Evolutionary conservation across 1,140 invertebrate species (phyloP), one percentile per base, ranked within the genome.

Genomic region (Temnothorax nylanderi): DNA sequence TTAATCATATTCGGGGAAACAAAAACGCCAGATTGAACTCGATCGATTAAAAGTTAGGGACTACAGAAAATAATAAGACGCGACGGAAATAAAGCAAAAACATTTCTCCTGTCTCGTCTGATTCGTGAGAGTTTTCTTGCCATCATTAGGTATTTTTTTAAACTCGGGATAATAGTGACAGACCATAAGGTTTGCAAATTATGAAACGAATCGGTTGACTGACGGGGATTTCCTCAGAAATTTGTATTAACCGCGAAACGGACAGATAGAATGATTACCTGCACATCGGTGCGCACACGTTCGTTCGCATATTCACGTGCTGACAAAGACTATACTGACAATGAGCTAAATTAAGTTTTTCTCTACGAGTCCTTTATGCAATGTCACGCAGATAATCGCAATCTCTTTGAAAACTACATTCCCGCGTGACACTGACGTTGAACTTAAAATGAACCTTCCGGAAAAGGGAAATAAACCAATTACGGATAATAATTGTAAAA

Each of bases 301-400:
- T 85, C 21, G 37, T 41, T 18, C 8, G 47, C 58, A 37, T 87
- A 82, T 56, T 67, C 26, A 34, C 7, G 16, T 75, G 84, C 69
- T 41, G 62, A 41, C 18, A 90, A 87, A 44, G 56, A 60, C 56
- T 44, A 58, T 58, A 56, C 49, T 51, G 41, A 41, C 37, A 41
- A 3, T 13, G 72, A 65, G 77, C 21, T 89, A 85, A 90, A 90
- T 89, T 85, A 90, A 89, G 37, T 67, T 82, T 78, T 87, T 89
- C 58, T 67, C 75, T n/a, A 74, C 51, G 21, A 62, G 5, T n/a
- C 51, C 34, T 76, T 82, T 90, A 71, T 77, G 65, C 81, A 80
- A 77, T 58, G 75, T 71, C 80, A 58, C 56, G 75, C 49, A 77
- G 69, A 86, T 88, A 88, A 65, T 81, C 13, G 16, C 56, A 34